These are phyloP conservation scores for Alloscopus bannaensis DNA, from an alignment of 2,888 invertebrate species.

Conservation along the genomic window DNA sequence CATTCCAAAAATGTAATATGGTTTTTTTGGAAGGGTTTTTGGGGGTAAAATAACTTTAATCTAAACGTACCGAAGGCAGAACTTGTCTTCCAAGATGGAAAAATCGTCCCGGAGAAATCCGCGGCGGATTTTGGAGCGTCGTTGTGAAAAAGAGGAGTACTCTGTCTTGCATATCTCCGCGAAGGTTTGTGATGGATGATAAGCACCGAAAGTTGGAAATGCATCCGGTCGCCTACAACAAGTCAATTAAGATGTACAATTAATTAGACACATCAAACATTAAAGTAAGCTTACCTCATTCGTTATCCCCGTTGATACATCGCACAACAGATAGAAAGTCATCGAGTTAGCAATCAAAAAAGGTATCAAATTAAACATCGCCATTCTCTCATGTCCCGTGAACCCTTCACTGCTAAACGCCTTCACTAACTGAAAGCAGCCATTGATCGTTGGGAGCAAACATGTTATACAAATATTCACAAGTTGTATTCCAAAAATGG, in stretches of 20 bases:
- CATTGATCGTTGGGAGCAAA: conserved; percentile 1
- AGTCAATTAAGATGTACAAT: no score
- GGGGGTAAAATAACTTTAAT: not conserved
- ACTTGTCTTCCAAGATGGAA: conserved; percentile 15
- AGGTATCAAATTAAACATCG: not conserved
- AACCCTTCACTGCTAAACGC: not conserved
- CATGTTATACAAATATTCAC: not conserved
- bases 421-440: not conserved
- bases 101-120: conserved; percentile 22
- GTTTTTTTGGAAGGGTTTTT: no score
- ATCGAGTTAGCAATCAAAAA: not conserved
- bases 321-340: conserved; percentile 26
- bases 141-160: conserved; percentile 13
- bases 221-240: conserved; percentile 8
- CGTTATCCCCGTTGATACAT: conserved; percentile 2
- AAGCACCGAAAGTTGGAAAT: not conserved
- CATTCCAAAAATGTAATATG: no score
- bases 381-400: not conserved
- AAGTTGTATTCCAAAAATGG: not conserved
- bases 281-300: conserved; percentile 11
- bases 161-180: not conserved
- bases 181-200: not conserved
- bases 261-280: not conserved
- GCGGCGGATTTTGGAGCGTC: conserved; percentile 14
- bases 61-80: conserved; percentile 9